These are phyloP conservation scores for Rhagonycha lutea DNA, from an alignment of 2,888 invertebrate genomes.

Conservation along the genomic window DNA sequence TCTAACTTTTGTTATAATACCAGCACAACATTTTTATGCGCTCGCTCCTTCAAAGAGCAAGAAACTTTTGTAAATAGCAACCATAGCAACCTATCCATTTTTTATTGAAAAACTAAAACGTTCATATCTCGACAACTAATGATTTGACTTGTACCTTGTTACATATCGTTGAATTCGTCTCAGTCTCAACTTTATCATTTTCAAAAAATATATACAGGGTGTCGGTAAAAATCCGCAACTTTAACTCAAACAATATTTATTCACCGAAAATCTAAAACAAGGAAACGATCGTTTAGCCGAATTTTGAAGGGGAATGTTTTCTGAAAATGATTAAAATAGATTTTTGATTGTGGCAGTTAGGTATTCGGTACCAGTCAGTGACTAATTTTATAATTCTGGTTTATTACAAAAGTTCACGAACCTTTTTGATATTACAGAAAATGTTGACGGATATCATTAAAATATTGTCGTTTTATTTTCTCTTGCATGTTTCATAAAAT, in stretches of 20 bases:
- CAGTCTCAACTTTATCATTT: not conserved
- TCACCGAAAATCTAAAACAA: not conserved
- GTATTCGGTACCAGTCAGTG: slow-evolving; percentile 15
- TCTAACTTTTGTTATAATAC: no score
- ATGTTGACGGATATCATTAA: not conserved
- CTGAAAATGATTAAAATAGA: not conserved
- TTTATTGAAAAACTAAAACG: not conserved
- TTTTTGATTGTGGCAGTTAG: not conserved
- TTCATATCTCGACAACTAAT: not conserved
- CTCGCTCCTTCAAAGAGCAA: no score
- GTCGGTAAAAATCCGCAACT: not conserved
- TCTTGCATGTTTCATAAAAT: not conserved
- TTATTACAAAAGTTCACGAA: slow-evolving; percentile 22
- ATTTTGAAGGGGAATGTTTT: not conserved
- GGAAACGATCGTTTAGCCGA: not conserved
- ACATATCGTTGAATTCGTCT: not conserved
- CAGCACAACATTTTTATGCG: no score
- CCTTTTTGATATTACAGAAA: not conserved
- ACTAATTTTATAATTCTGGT: slow-evolving; percentile 6
- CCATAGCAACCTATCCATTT: not conserved
- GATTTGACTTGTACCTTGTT: not conserved
- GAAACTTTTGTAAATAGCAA: no score
- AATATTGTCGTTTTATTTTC: not conserved
- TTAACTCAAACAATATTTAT: not conserved
- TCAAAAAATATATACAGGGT: not conserved